Percentiles rank a stretch among this genome's conserved stretches.
phyloP scores from a whole-genome alignment of 1,140 invertebrate species.

The Lordiphosa mommai region DNA sequence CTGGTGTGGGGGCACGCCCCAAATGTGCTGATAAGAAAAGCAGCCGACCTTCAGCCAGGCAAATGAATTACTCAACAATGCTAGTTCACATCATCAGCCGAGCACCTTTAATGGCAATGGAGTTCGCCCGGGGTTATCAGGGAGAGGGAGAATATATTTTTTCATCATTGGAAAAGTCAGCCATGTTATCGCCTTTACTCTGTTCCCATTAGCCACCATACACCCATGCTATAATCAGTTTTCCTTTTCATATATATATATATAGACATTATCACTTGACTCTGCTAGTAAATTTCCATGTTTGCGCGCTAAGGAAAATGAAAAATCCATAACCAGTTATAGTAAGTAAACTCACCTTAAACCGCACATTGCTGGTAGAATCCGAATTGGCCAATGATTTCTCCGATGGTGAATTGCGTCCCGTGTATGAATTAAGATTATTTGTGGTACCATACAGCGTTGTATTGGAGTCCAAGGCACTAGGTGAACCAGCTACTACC shows the following conservation, averaged over 20 bases:
- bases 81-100: slow-evolving; percentile 46
- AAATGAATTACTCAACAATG: slow-evolving; percentile 72
- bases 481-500: slow-evolving; percentile 16
- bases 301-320: slow-evolving; percentile 46
- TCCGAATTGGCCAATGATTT: slow-evolving; percentile 77
- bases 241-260: slow-evolving; percentile 48
- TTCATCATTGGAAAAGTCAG: slow-evolving; percentile 40
- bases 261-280: slow-evolving; percentile 33
- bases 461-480: slow-evolving; percentile 40
- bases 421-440: slow-evolving; percentile 31
- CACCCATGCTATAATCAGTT: slow-evolving; percentile 48
- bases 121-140: slow-evolving; percentile 24
- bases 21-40: slow-evolving; percentile 34
- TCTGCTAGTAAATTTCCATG: slow-evolving; percentile 71
- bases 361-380: slow-evolving; percentile 75
- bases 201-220: slow-evolving; percentile 40
- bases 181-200: slow-evolving; percentile 48
- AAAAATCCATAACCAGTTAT: slow-evolving; percentile 1
- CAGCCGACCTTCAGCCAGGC: slow-evolving; percentile 52
- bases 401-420: slow-evolving; percentile 72
- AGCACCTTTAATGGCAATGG: slow-evolving; percentile 4
- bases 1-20: slow-evolving; percentile 1
- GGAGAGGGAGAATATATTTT: too few species aligned
- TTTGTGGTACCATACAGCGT: slow-evolving; percentile 36
- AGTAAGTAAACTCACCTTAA: slow-evolving; percentile 56